phyloP scores from a whole-genome alignment of 2,113 vertebrate genomes.

The Candoia aspera region DNA sequence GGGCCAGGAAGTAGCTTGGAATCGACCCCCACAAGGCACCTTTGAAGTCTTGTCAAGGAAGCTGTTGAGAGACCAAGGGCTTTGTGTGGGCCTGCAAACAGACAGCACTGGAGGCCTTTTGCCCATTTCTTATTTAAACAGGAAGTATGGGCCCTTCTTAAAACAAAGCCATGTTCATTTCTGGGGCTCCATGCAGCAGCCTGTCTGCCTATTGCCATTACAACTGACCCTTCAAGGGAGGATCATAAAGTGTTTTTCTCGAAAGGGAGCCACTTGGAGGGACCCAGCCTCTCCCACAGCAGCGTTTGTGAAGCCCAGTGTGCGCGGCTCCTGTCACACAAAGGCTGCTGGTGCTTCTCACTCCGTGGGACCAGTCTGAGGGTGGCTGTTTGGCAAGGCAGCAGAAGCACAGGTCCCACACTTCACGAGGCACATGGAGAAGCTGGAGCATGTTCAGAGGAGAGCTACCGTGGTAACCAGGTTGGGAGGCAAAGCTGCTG shows the following conservation, averaged over 20 bases:
- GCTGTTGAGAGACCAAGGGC: too few relatives aligned
- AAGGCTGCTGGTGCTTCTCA: too few relatives aligned
- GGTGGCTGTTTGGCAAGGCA: neutral
- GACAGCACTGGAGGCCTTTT: neutral
- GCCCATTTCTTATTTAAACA: neutral
- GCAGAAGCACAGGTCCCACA: neutral
- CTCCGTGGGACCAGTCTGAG: too few relatives aligned
- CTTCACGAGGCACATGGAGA: neutral
- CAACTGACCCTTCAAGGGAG: constrained; percentile 35
- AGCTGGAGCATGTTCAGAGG: too few relatives aligned
- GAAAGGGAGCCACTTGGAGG: neutral
- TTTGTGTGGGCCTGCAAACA: neutral
- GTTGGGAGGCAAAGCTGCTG: too few relatives aligned
- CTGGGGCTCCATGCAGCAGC: constrained; percentile 18
- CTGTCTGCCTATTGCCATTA: rapidly evolving
- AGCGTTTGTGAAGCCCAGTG: neutral
- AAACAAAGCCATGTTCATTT: constrained; percentile 12
- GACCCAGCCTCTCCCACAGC: too few relatives aligned
- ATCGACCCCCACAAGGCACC: too few relatives aligned
- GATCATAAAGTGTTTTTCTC: constrained; percentile 25
- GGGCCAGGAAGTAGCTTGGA: too few relatives aligned
- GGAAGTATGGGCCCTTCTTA: constrained; percentile 5
- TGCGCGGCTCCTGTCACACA: too few relatives aligned
- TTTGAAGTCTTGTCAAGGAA: neutral
- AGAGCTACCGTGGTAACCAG: too few relatives aligned